phyloP scores from a whole-genome alignment of 2,888 invertebrate species.

The Glaucopsyche alexis region DNA sequence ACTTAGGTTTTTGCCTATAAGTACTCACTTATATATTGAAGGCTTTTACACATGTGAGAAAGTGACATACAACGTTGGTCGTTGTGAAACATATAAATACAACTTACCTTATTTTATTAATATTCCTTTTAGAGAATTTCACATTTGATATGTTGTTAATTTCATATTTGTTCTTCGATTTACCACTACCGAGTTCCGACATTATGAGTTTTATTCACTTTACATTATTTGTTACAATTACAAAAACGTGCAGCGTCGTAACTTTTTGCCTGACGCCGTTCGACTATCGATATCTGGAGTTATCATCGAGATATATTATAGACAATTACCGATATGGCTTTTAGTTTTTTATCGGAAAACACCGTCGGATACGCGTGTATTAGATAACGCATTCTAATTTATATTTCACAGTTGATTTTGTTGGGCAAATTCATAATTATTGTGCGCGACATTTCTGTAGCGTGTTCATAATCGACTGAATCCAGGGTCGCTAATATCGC shows the following conservation, averaged over 20 bases:
- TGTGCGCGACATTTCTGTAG: slow-evolving; percentile 19
- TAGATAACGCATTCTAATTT: slow-evolving; percentile 5
- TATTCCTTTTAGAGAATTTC: slow-evolving; percentile 38
- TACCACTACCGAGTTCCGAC: slow-evolving; percentile 30
- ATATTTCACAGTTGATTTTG: neutral
- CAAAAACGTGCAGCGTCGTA: neutral
- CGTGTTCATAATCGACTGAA: slow-evolving; percentile 3
- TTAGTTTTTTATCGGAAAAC: slow-evolving; percentile 21
- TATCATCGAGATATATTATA: slow-evolving; percentile 35
- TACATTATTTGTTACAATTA: neutral
- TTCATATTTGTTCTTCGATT: slow-evolving; percentile 39
- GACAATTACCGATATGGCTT: slow-evolving; percentile 30
- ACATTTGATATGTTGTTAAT: slow-evolving; percentile 40
- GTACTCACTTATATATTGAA: no score
- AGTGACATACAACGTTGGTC: no score
- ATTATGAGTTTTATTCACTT: slow-evolving; percentile 8
- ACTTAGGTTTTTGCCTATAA: no score
- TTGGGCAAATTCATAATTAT: neutral
- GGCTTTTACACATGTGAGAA: no score
- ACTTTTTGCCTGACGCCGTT: slow-evolving; percentile 17
- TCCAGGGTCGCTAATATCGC: no score
- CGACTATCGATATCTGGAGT: slow-evolving; percentile 35
- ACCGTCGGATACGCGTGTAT: neutral
- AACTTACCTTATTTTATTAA: slow-evolving; percentile 38
- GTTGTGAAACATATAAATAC: neutral